Base-by-base conservation (phyloP, 2,113 vertebrate genomes). In the Pionites leucogaster region DNA sequence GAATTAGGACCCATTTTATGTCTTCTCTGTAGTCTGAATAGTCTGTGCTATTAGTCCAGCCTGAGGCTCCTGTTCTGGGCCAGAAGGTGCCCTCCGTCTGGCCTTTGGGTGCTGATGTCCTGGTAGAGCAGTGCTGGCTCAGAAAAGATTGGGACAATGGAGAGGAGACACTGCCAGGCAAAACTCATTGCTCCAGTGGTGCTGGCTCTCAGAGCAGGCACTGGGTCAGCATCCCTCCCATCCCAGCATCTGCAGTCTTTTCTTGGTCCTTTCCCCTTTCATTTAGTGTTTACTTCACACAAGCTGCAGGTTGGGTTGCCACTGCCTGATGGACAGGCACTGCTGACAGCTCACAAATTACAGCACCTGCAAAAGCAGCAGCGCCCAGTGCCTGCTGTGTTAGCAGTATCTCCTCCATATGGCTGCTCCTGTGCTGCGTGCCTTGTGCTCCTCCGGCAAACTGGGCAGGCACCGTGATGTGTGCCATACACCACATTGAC, bases 161-260 rank as follows among this genome's bases (percentile, higher is more conserved):
- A 25, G 37, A 13, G 33, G 70, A 23, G 59, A 39, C 15, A 1
- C 22, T 19, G 33, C 1, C 1, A 1, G 46, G 33, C 7, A 37
- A 42, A 37, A 39, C 0, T 1, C 17, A 6, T n/a, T 1, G 1
- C 25, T 19, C 24, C 0, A 2, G 17, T 6, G 50, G 9, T 41
- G 31, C 70, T 23, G 65, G 24, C 29, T 44, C 39, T 59, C 17
- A 9, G n/a, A 50, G 63, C 27, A 29, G 37, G n/a, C 0, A 7
- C 10, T 37, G 59, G n/a, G 59, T 25, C 13, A 53, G 22, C 52
- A 10, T 13, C 17, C 13, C 39, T 69, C 31, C 27, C 4, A 0
- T 22, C 23, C 35, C 53, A 44, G 3, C 2, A 1, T 17, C 46
- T 39, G 39, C 31, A 53, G 57, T 25, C 20, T 31, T 50, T 29